A percentile compares a stretch with the other conserved stretches of the same genome.
These are phyloP conservation scores for Ceratina calcarata DNA, from an alignment of 1,140 invertebrate genomes.

Conservation along the genomic window DNA sequence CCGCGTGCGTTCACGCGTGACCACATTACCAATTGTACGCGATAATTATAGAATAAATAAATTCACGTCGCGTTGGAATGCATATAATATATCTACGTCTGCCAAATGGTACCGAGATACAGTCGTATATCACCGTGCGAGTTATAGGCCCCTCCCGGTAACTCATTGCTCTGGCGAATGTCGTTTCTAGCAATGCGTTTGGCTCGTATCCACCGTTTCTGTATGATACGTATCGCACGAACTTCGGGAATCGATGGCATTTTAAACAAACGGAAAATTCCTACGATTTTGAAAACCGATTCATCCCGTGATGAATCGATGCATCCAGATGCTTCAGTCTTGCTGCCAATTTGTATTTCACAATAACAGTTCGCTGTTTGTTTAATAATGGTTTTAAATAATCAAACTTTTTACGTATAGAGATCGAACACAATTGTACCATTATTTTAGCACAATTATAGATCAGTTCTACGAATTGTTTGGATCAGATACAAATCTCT, in stretches of 20 bases:
- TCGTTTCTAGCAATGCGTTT: conserved; percentile 72
- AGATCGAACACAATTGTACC: no score
- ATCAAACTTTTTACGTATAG: no score
- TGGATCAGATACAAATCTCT: no score
- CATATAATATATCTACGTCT: conserved; percentile 81
- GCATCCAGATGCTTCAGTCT: background rate
- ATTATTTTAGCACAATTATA: no score
- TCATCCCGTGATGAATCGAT: background rate
- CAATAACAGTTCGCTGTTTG: background rate
- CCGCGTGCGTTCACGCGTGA: conserved; percentile 56
- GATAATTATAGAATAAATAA: conserved; percentile 82
- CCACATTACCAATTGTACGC: conserved; percentile 78
- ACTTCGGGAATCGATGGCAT: conserved; percentile 68
- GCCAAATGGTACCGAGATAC: conserved; percentile 81
- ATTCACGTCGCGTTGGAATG: conserved; percentile 79
- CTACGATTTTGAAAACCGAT: background rate
- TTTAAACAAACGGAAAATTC: conserved; percentile 61
- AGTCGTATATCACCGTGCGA: conserved; percentile 79
- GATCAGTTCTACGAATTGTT: no score
- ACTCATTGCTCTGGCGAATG: conserved; percentile 74
- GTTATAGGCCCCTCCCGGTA: conserved; percentile 80
- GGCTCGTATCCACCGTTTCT: conserved; percentile 75
- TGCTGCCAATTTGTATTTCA: background rate
- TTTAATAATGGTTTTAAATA: no score
- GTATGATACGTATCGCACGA: conserved; percentile 72